Percentiles rank a stretch among this genome's conserved stretches.
Evolutionary conservation across 1,140 invertebrate species (phyloP).

Genomic region (Aethina tumida): DNA sequence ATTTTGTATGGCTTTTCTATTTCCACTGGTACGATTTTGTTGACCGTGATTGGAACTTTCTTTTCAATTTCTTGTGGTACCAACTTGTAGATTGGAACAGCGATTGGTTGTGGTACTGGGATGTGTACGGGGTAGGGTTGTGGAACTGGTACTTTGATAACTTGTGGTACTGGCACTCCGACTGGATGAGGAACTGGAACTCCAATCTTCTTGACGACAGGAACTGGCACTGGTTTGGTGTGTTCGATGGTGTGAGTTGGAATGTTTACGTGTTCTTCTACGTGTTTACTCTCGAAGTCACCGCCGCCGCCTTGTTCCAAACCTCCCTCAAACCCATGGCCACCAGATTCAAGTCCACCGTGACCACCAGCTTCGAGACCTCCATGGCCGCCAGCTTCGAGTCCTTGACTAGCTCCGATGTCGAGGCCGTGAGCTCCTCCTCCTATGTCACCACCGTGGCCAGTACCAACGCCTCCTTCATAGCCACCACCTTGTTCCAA

Average conservation of each 20-base stretch:
- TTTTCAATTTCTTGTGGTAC: conserved; percentile 54
- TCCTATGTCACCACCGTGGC: too few species aligned
- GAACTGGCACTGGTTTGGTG: conserved; percentile 57
- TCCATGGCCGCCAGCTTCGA: conserved; percentile 12
- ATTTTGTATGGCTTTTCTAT: conserved; percentile 67
- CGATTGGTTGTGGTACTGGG: conserved; percentile 59
- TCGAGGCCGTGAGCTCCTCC: too few species aligned
- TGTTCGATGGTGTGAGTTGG: conserved; percentile 46
- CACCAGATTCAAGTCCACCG: conserved; percentile 14
- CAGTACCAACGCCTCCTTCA: too few species aligned
- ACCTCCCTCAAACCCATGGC: conserved; percentile 7
- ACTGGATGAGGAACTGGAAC: conserved; percentile 64
- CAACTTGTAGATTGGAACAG: conserved; percentile 62
- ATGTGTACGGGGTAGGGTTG: conserved; percentile 64
- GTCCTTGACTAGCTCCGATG: too few species aligned
- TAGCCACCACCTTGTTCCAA: too few species aligned
- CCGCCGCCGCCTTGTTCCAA: conserved; percentile 14
- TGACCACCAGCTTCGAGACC: conserved; percentile 22
- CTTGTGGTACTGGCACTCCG: conserved; percentile 58
- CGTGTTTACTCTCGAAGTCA: conserved; percentile 26
- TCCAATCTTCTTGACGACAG: conserved; percentile 62
- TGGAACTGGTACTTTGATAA: conserved; percentile 61
- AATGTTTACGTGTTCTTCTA: conserved; percentile 32
- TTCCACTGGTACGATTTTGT: conserved; percentile 63
- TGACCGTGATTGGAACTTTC: conserved; percentile 61